Evolutionary conservation across 2,888 invertebrate species (phyloP), one percentile per base, ranked within the genome.

Genomic region (Lamproptera curius): DNA sequence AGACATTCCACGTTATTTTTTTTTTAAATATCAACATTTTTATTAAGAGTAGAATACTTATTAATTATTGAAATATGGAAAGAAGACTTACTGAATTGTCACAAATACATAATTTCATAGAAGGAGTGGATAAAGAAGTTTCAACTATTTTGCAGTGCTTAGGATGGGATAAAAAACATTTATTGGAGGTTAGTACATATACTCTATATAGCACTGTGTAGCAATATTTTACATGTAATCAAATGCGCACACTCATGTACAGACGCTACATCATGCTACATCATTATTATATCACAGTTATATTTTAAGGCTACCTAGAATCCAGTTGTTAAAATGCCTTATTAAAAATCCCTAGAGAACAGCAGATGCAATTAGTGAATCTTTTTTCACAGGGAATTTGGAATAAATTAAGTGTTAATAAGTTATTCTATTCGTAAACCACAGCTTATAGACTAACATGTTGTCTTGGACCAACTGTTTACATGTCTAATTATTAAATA

Each of bases 131-230:
- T 53, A 75, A 71, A 36, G 77, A 84, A 60, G 53, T 84, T 6
- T 74, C 78, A 8, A 63, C 77, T 63, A 70, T 85, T 37, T 58
- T 86, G 42, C 77, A 85, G 64, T 76, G 67, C 39, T 65, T 87
- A 28, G 79, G 84, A 53, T 87, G 86, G 87, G 77, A 82, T 61
- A 63, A 61, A 45, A 72, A 70, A 55, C 54, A 61, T 48, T 55
- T 81, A 38, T 38, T 70, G 28, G 60, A 80, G 78, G 86, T 85
- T 57, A 55, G 43, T 26, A 36, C 17, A 34, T 26, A 9, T 11
- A 28, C 9, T 28, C 5, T 28, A 9, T 41, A 28, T 5, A n/a
- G 9, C 6, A 28, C 9, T 28, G 10, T 28, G 9, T 28, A 2
- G 6, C 28, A 28, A 10, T 28, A 28, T 6, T 23, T 23, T 23